A percentile compares a stretch with the other conserved stretches of the same genome.
Conservation (phyloP, 2,797 vertebrate species). For the Vipera latastei region DNA sequence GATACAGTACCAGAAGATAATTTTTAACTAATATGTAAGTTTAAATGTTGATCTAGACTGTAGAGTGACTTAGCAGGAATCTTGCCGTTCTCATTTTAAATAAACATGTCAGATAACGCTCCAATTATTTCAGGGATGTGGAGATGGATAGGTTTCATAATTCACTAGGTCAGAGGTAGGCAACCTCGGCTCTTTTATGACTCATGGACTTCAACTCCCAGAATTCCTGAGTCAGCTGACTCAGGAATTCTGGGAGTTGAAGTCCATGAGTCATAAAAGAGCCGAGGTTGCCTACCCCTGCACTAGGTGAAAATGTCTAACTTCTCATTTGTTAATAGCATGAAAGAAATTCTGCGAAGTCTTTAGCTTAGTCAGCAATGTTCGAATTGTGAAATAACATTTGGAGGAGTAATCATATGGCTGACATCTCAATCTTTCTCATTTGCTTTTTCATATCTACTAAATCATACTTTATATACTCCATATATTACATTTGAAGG, state of each 20-base stretch:
- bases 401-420: background rate
- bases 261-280: no score
- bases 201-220: no score
- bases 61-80: background rate
- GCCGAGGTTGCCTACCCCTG: no score
- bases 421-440: background rate
- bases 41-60: background rate
- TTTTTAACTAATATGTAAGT: background rate
- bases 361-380: background rate
- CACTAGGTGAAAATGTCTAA: background rate
- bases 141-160: background rate
- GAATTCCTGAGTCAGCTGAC: no score
- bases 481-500: background rate
- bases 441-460: background rate
- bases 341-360: background rate
- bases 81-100: background rate
- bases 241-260: no score
- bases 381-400: slow-evolving; percentile 25
- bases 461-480: background rate
- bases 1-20: background rate
- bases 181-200: no score
- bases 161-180: background rate
- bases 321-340: background rate
- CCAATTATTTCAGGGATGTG: background rate
- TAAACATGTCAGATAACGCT: background rate